These are phyloP conservation scores for Myotis myotis DNA, from an alignment of 2,797 vertebrate species.

Conservation along the genomic window DNA sequence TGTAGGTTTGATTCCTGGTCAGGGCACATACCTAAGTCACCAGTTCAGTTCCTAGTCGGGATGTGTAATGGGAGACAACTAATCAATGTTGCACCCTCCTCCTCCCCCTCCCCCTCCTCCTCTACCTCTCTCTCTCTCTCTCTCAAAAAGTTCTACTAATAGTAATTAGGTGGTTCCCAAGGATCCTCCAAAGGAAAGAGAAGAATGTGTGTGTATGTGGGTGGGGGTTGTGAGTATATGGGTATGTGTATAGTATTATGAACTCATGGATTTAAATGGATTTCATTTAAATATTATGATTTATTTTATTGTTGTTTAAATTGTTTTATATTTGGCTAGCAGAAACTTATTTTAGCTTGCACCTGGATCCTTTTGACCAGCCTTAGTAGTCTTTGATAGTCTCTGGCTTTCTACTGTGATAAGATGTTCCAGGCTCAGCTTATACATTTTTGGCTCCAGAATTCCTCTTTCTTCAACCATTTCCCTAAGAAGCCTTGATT, in stretches of 20 bases:
- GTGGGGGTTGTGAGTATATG: not conserved
- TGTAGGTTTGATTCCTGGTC: not conserved
- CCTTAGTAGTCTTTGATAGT: not conserved
- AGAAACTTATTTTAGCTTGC: not conserved
- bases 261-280: not conserved
- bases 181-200: not conserved
- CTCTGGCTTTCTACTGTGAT: not conserved
- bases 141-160: not conserved
- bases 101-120: too few species aligned
- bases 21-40: not conserved
- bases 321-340: not conserved
- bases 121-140: not conserved
- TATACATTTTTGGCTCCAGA: not conserved
- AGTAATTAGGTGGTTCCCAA: conserved; percentile 1
- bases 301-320: not conserved
- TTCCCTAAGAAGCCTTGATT: not conserved
- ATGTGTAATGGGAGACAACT: not conserved
- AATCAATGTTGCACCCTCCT: not conserved
- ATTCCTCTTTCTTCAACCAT: not conserved
- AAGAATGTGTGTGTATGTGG: not conserved
- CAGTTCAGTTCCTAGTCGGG: not conserved
- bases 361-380: not conserved
- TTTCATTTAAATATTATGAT: not conserved
- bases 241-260: not conserved
- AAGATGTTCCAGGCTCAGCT: not conserved